These are phyloP conservation scores for Mimumesa dahlbomi DNA, from an alignment of 2,888 invertebrate species.

Conservation along the genomic window DNA sequence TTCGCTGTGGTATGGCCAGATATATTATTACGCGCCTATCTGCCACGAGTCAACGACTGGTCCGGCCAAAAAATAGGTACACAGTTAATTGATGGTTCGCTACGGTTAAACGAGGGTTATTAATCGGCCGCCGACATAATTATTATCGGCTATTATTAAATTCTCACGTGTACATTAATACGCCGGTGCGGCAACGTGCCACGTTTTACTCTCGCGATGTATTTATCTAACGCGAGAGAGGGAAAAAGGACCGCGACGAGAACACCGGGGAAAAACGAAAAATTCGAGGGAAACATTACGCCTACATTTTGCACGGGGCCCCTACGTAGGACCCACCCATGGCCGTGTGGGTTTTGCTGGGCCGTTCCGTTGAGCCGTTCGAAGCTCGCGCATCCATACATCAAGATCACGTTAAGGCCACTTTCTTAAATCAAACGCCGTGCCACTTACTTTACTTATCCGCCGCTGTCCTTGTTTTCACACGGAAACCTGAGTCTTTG, in stretches of 20 bases:
- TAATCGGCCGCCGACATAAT: slow-evolving; percentile 57
- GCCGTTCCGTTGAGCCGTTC: slow-evolving; percentile 32
- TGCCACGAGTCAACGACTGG: too few relatives aligned
- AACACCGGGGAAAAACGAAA: too few relatives aligned
- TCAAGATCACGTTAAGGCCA: slow-evolving; percentile 61
- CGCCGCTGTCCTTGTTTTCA: slow-evolving; percentile 19
- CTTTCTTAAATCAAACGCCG: slow-evolving; percentile 61
- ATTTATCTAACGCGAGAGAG: slow-evolving; percentile 23
- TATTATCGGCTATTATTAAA: slow-evolving; percentile 57
- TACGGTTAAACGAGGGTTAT: slow-evolving; percentile 50
- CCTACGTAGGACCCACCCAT: slow-evolving; percentile 60
- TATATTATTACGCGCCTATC: too few relatives aligned
- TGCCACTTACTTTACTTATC: slow-evolving; percentile 48
- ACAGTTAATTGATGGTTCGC: slow-evolving; percentile 52
- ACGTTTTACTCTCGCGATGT: slow-evolving; percentile 25
- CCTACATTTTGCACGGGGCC: slow-evolving; percentile 58
- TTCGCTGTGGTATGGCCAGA: too few relatives aligned
- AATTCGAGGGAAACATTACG: slow-evolving; percentile 46
- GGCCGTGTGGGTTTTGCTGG: slow-evolving; percentile 39
- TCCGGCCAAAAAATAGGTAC: slow-evolving; percentile 14
- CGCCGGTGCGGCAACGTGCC: neutral
- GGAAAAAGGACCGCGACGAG: too few relatives aligned
- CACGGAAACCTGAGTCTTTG: neutral
- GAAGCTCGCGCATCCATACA: slow-evolving; percentile 51
- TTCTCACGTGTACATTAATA: slow-evolving; percentile 20